A percentile compares a stretch with the other conserved stretches of the same genome.
phyloP scores from a whole-genome alignment of 2,113 vertebrate genomes.

The Callorhinus ursinus region DNA sequence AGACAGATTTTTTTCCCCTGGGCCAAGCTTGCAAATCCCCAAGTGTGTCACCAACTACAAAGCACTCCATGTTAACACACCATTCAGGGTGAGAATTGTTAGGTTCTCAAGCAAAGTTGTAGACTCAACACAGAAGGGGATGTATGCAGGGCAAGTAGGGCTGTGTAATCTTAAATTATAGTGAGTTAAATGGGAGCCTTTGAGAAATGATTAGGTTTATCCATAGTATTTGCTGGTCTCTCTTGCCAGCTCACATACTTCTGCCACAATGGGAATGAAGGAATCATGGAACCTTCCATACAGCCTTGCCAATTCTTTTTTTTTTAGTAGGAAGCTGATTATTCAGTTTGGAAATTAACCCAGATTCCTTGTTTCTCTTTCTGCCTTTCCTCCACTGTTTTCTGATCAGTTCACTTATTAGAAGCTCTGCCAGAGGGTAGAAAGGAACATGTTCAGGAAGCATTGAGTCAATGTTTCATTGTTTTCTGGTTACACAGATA shows the following conservation, averaged over 20 bases:
- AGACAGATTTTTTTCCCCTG: conserved; percentile 36
- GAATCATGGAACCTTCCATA: conserved; percentile 79
- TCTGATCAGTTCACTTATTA: conserved; percentile 76
- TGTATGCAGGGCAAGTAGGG: conserved; percentile 80
- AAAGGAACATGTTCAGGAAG: conserved; percentile 73
- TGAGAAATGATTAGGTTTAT: conserved; percentile 81
- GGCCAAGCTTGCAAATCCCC: conserved; percentile 70
- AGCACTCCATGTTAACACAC: conserved; percentile 66
- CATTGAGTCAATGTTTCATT: conserved; percentile 73
- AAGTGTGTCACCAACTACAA: conserved; percentile 67
- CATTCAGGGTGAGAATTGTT: conserved; percentile 68
- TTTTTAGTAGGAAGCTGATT: conserved; percentile 79
- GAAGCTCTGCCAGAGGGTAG: conserved; percentile 75
- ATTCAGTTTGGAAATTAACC: conserved; percentile 82
- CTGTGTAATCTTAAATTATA: conserved; percentile 83
- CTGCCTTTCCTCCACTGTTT: conserved; percentile 72
- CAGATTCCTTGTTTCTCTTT: conserved; percentile 80
- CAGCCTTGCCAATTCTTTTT: conserved; percentile 79
- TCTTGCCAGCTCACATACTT: conserved; percentile 78
- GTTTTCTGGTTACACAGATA: conserved; percentile 75
- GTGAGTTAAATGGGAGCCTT: conserved; percentile 79
- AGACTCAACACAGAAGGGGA: conserved; percentile 74
- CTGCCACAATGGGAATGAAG: conserved; percentile 71
- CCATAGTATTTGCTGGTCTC: conserved; percentile 76
- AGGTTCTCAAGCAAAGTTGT: conserved; percentile 74